Evolutionary conservation across 1,140 invertebrate genomes (phyloP).

Genomic region (Gonioctena quinquepunctata): DNA sequence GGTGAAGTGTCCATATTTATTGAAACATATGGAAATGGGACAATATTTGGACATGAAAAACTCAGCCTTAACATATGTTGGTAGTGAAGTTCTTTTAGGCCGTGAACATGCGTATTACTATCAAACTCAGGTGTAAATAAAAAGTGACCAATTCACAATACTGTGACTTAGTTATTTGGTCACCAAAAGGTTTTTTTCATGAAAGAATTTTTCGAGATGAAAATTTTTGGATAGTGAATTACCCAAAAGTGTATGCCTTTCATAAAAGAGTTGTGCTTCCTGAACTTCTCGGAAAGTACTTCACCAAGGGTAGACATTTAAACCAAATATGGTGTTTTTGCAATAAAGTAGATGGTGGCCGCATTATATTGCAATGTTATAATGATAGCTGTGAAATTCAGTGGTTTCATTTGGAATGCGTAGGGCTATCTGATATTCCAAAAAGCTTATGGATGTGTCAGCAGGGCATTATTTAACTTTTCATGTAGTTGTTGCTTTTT

Average conservation of each 20-base stretch:
- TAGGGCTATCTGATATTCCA: neutral
- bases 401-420: neutral
- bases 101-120: too few species aligned
- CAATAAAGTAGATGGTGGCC: neutral
- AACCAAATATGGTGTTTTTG: neutral
- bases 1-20: constrained; percentile 2
- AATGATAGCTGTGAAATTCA: neutral
- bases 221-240: neutral
- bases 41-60: too few species aligned
- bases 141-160: too few species aligned
- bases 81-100: too few species aligned
- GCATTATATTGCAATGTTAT: neutral
- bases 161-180: neutral
- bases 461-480: too few species aligned
- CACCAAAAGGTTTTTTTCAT: neutral
- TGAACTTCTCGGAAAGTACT: neutral
- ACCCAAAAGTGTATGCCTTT: neutral
- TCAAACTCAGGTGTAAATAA: too few species aligned
- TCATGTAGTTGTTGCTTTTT: too few species aligned
- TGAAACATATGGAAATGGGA: neutral
- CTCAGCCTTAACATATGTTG: too few species aligned
- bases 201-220: neutral
- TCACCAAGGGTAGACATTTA: too few species aligned
- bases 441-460: neutral
- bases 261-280: neutral